Conservation (phyloP, 2,888 invertebrate genomes). For the Volucella inflata region DNA sequence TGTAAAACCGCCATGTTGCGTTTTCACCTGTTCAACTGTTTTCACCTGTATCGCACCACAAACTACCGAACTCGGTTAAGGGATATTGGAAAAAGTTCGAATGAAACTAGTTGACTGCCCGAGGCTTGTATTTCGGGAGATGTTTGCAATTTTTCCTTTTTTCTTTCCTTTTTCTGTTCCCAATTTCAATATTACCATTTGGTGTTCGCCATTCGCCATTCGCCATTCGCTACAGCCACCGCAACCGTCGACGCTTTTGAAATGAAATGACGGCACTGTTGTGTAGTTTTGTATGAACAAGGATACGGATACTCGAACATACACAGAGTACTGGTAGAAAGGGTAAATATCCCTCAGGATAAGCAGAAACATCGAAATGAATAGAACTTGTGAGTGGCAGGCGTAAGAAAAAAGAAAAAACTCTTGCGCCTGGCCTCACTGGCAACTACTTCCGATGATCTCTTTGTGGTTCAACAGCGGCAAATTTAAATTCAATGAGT, state of each 20-base stretch:
- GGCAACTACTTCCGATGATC: conserved; percentile 23
- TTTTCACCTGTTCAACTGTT: conserved; percentile 63
- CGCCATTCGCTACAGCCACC: too few species aligned
- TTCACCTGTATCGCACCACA: conserved; percentile 27
- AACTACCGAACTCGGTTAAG: conserved; percentile 45
- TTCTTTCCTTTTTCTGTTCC: conserved; percentile 36
- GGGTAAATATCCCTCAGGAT: conserved; percentile 71
- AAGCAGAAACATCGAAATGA: conserved; percentile 72
- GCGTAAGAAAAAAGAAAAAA: conserved; percentile 25
- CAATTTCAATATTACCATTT: conserved; percentile 66
- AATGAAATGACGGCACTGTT: conserved; percentile 35
- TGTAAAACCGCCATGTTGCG: conserved; percentile 61
- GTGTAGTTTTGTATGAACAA: conserved; percentile 67
- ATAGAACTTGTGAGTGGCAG: conserved; percentile 59
- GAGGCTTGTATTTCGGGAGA: conserved; percentile 36
- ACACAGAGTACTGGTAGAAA: conserved; percentile 9
- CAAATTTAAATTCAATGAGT: conserved; percentile 72
- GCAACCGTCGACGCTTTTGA: neutral
- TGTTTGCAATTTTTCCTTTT: conserved; percentile 7
- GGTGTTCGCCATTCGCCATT: too few species aligned
- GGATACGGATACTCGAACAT: too few species aligned
- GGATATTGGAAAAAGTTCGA: conserved; percentile 73
- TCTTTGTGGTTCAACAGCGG: conserved; percentile 62
- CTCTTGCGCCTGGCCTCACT: conserved; percentile 4
- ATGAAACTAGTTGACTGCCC: conserved; percentile 59